Evolutionary conservation across 2,797 vertebrate genomes (phyloP), one percentile per base, ranked within the genome.

Genomic region (Fistularia tabacaria): DNA sequence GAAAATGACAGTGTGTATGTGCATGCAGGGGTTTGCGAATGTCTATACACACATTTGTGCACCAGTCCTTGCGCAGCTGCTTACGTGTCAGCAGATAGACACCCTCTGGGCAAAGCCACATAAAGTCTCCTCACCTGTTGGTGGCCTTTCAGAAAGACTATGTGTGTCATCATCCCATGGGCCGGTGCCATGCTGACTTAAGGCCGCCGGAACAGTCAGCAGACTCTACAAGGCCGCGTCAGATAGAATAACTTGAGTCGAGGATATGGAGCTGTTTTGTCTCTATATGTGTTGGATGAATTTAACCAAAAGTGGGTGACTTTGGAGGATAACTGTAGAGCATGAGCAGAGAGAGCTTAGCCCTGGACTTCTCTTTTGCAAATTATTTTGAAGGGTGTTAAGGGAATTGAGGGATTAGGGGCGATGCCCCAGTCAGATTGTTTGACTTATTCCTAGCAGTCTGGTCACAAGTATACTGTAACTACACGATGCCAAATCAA

Each of bases 111-210:
- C 70, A 71, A 68, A 87, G 79, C 78, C 76, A 79, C 82, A 87
- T 79, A 84, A 86, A 83, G 89, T 81, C 75, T 83, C 74, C 66
- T 88, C 85, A 89, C 89, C 88, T 88, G 87, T 87, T 85, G 74
- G 59, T 70, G 79, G 82, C 76, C 77, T 84, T 79, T 86, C 80
- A 86, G 79, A 73, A 72, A 83, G 70, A 88, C 71, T 65, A 62
- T 73, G 69, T 82, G 76, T 84, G 83, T 85, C 85, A 85, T 54
- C 57, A 47, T 83, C 86, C 85, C 79, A 36, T 70, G 76, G 86
- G 81, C 56, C 58, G 62, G 13, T 87, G 88, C 73, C 88, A 84
- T 3, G 60, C 60, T 69, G 64, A 79, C 68, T 88, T 81, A 86
- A 67, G 77, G 69, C 74, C 14, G 48, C 68, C 71, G 74, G 53